Evolutionary conservation across 2,888 invertebrate genomes (phyloP), one percentile per base, ranked within the genome.

Genomic region (Dinocampus coccinellae): DNA sequence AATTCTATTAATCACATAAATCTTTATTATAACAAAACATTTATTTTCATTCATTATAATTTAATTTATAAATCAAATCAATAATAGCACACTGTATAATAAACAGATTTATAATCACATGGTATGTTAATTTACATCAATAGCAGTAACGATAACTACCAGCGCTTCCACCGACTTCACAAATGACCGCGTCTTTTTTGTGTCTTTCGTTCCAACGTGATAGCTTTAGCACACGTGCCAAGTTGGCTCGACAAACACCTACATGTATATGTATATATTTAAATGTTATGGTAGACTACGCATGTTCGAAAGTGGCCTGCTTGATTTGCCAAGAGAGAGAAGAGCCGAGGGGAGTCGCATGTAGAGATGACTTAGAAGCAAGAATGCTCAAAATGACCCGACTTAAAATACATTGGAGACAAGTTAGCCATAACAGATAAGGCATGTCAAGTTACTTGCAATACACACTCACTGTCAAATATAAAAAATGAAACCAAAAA

Each of bases 381-480:
- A 65, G 36, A 22, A 16, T 34, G 33, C n/a, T 63, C 26, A 13
- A 24, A 34, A 33, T 29, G 29, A 63, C 52, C n/a, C 11, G 11
- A 65, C 52, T 22, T 34, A 65, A 65, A 65, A 65, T 65, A 65
- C 65, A 65, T 34, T 22, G 13, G 22, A 22, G 3, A 36, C 26
- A 52, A 52, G 26, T 9, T 33, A 52, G 29, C 11, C 33, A 42
- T 16, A 11, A 42, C 26, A 42, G 20, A 47, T 10, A 36, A n/a
- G n/a, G 10, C 16, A 47, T 47, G 16, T 16, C 7, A 7, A 20
- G 6, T 4, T 47, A n/a, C 2, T 16, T 7, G 4, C 16, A 20
- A 47, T 47, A n/a, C 9, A 0, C 16, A 16, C 16, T 16, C 6
- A 7, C 20, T 9, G n/a, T n/a, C n/a, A n/a, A n/a, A n/a, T n/a